Conservation (phyloP, 2,888 invertebrate genomes). For the Torymus aiolomorphi region DNA sequence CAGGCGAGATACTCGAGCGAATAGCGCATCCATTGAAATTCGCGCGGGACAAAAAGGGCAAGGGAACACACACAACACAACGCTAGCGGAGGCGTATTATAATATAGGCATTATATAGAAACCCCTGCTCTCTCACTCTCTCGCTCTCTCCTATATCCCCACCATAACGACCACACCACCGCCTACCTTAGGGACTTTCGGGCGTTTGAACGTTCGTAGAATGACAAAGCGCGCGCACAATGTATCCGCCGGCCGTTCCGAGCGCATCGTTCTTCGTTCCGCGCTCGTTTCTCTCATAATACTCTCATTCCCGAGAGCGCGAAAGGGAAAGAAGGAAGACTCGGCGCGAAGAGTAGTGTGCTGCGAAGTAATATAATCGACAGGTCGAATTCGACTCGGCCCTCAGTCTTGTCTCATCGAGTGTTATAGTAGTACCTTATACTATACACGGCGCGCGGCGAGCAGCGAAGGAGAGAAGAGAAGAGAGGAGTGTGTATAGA, state of each 20-base stretch:
- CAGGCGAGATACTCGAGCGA: slow-evolving; percentile 7
- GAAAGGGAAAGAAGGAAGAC: too few species aligned
- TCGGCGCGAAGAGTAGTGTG: too few species aligned
- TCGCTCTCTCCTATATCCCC: too few species aligned
- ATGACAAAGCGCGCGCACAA: slow-evolving; percentile 44
- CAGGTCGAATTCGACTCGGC: background rate
- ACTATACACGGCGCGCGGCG: too few species aligned
- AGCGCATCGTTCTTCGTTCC: slow-evolving; percentile 2
- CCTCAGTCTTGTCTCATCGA: background rate
- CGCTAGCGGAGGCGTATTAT: too few species aligned
- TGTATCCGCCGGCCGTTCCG: slow-evolving; percentile 32
- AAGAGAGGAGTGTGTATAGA: too few species aligned
- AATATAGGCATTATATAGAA: background rate
- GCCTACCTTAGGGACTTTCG: background rate
- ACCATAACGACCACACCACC: slow-evolving; percentile 17
- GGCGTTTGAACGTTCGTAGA: slow-evolving; percentile 39
- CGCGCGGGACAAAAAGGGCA: slow-evolving; percentile 2
- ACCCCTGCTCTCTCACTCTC: too few species aligned
- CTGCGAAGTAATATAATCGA: background rate
- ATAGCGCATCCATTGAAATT: slow-evolving; percentile 51
- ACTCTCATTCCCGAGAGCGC: too few species aligned
- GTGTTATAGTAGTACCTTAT: too few species aligned
- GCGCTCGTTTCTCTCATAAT: too few species aligned
- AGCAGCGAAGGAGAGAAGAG: too few species aligned
- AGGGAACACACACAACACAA: background rate